Conservation (phyloP, 2,797 vertebrate species). For the Pachyuromys duprasi region DNA sequence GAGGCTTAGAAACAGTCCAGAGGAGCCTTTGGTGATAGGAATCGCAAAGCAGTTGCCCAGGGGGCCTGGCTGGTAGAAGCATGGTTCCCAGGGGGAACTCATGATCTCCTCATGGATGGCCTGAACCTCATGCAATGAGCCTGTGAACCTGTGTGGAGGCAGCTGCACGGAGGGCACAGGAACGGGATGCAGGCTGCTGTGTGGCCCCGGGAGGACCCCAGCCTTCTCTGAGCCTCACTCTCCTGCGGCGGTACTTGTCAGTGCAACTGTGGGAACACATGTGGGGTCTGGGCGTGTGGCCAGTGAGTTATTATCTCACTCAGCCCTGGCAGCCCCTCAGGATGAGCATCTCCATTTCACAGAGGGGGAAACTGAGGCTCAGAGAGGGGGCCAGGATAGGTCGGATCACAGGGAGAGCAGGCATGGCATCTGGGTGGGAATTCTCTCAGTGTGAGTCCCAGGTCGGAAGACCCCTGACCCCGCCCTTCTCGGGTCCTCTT, state of each 20-base stretch:
- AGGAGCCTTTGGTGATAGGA: background rate
- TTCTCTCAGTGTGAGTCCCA: background rate
- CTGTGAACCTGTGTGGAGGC: background rate
- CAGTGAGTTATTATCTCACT: background rate
- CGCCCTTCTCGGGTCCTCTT: background rate
- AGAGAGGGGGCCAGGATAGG: background rate
- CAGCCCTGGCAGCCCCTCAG: background rate
- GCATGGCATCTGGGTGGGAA: background rate
- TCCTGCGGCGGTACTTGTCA: background rate
- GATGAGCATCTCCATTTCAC: background rate
- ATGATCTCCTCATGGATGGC: background rate
- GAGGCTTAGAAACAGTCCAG: background rate
- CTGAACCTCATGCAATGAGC: background rate
- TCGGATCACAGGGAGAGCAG: background rate
- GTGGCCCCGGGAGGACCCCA: background rate
- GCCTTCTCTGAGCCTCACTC: constrained; percentile 18
- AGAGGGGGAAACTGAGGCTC: background rate
- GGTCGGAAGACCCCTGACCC: background rate
- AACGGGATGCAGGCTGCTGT: background rate
- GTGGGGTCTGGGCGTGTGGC: background rate
- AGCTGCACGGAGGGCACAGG: background rate
- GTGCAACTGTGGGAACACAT: background rate
- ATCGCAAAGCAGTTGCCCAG: background rate
- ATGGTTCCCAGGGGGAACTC: background rate
- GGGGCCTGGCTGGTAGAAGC: background rate